These are phyloP conservation scores for Oithona nana DNA, from an alignment of 2,888 invertebrate species.

Conservation along the genomic window DNA sequence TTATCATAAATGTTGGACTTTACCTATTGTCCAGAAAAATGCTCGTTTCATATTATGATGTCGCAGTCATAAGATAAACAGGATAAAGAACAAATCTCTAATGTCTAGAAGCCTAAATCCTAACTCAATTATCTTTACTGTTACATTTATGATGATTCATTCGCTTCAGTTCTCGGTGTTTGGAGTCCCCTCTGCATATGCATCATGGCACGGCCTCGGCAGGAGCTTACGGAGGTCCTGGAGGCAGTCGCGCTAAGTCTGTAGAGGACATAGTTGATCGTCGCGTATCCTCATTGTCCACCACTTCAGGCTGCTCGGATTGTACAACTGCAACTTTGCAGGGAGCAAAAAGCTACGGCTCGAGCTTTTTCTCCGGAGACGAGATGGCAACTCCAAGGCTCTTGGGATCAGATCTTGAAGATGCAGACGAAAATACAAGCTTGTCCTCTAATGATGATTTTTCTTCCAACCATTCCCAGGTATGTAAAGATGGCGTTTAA, in stretches of 20 bases:
- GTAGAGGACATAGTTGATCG: constrained; percentile 15
- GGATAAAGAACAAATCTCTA: too few relatives aligned
- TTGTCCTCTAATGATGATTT: background rate
- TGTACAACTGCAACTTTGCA: constrained; percentile 13
- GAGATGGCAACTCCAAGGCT: background rate
- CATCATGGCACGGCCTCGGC: too few relatives aligned
- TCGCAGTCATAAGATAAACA: too few relatives aligned
- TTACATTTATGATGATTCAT: too few relatives aligned
- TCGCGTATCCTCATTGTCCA: constrained; percentile 6
- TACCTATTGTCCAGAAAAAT: too few relatives aligned
- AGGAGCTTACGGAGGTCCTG: too few relatives aligned
- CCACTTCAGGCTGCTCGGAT: constrained; percentile 14
- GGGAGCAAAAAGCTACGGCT: constrained; percentile 1
- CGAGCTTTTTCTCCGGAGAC: background rate
- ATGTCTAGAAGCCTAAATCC: too few relatives aligned
- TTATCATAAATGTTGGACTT: too few relatives aligned
- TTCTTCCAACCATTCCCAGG: background rate
- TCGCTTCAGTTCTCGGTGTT: background rate
- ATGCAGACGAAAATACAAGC: background rate
- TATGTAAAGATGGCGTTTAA: too few relatives aligned
- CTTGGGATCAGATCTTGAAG: background rate
- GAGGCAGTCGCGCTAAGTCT: constrained; percentile 2
- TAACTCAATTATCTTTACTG: too few relatives aligned
- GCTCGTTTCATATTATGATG: too few relatives aligned
- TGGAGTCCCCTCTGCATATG: background rate